Evolutionary conservation across 2,888 invertebrate genomes (phyloP).

Genomic region (Periphyllus acericola): DNA sequence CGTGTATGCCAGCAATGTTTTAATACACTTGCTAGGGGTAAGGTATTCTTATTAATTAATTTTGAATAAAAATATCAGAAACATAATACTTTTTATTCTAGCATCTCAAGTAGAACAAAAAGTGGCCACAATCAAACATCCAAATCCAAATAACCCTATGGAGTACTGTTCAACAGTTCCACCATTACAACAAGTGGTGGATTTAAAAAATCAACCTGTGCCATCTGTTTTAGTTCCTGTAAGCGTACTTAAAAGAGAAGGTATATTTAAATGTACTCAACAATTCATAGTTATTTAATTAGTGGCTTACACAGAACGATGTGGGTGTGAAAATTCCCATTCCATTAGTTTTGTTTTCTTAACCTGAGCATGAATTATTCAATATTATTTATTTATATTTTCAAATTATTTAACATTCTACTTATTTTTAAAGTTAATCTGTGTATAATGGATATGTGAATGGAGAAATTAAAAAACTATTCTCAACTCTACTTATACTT

Average conservation of each 20-base stretch:
- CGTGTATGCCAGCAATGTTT: slow-evolving; percentile 81
- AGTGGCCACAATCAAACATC: slow-evolving; percentile 63
- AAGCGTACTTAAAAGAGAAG: slow-evolving; percentile 81
- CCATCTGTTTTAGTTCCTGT: slow-evolving; percentile 86
- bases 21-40: slow-evolving; percentile 71
- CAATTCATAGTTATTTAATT: neutral
- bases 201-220: slow-evolving; percentile 67
- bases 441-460: no score
- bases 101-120: slow-evolving; percentile 56
- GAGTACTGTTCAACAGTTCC: slow-evolving; percentile 88
- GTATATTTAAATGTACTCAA: slow-evolving; percentile 66
- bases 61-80: neutral
- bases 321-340: no score
- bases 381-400: no score
- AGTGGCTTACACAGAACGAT: no score
- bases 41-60: slow-evolving; percentile 35
- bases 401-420: no score
- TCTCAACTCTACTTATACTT: no score
- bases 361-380: no score
- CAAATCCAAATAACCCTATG: slow-evolving; percentile 87
- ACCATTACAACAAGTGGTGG: slow-evolving; percentile 78
- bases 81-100: neutral
- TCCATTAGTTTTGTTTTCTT: no score
- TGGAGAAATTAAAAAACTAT: no score
- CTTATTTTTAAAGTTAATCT: no score